Evolutionary conservation across 1,140 invertebrate genomes (phyloP).

Genomic region (Trichonephila clavata): DNA sequence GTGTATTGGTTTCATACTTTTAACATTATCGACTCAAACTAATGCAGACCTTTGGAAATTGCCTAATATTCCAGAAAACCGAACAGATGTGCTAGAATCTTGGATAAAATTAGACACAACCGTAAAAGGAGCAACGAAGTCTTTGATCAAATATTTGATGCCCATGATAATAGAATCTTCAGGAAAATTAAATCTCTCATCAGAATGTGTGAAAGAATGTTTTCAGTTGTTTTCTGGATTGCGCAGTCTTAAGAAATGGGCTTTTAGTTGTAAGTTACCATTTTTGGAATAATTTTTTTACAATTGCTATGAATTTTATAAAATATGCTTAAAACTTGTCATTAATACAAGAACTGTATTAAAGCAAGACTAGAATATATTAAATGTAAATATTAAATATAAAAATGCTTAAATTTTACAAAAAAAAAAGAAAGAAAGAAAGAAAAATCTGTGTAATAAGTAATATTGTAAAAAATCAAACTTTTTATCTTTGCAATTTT

Average conservation of each 20-base stretch:
- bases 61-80: neutral
- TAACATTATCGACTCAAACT: neutral
- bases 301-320: too few species aligned
- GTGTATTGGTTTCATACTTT: neutral
- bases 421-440: too few species aligned
- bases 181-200: neutral
- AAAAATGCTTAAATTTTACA: too few species aligned
- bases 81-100: neutral
- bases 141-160: slow-evolving; percentile 16
- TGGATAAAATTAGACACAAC: slow-evolving; percentile 41
- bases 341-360: too few species aligned
- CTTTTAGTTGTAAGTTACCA: slow-evolving; percentile 55
- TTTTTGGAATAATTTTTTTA: neutral
- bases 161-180: slow-evolving; percentile 37
- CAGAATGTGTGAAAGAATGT: slow-evolving; percentile 19
- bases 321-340: too few species aligned
- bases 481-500: too few species aligned
- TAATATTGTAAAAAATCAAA: too few species aligned
- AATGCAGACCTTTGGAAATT: neutral
- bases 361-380: too few species aligned
- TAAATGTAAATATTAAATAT: too few species aligned
- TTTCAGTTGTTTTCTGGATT: slow-evolving; percentile 23
- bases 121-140: neutral
- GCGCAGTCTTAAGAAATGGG: slow-evolving; percentile 22
- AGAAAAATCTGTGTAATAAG: too few species aligned